A percentile compares a stretch with the other conserved stretches of the same genome.
Evolutionary conservation across 1,140 invertebrate genomes (phyloP).

Genomic region (Drosophila biarmipes): DNA sequence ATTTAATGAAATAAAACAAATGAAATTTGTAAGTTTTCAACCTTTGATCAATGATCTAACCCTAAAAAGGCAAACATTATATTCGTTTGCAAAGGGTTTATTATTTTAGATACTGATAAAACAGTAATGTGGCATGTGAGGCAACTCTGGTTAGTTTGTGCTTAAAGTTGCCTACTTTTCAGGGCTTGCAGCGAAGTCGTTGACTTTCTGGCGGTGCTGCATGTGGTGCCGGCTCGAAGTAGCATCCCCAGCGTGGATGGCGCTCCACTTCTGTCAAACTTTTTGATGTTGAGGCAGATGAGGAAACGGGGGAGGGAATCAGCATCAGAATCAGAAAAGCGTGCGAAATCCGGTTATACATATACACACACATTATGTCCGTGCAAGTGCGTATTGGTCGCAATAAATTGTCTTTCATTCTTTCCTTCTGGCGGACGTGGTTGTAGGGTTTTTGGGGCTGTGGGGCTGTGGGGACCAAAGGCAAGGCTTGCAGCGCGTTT

Average conservation of each 20-base stretch:
- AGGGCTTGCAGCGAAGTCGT: slow-evolving; percentile 26
- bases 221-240: slow-evolving; percentile 11
- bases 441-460: slow-evolving; percentile 11
- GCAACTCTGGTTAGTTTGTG: slow-evolving; percentile 5
- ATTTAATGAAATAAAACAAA: too few relatives aligned
- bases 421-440: slow-evolving; percentile 69
- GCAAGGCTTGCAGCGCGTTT: slow-evolving; percentile 66
- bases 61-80: too few relatives aligned
- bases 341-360: slow-evolving; percentile 47
- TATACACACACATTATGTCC: slow-evolving; percentile 28
- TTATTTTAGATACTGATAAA: not conserved
- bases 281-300: slow-evolving; percentile 62
- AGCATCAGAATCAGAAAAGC: slow-evolving; percentile 45
- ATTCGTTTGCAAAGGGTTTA: too few relatives aligned
- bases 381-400: slow-evolving; percentile 64
- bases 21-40: too few relatives aligned
- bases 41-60: too few relatives aligned
- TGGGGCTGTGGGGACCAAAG: slow-evolving; percentile 4
- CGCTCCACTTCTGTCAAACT: slow-evolving; percentile 75
- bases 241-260: slow-evolving; percentile 62
- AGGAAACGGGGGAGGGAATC: slow-evolving; percentile 27
- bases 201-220: slow-evolving; percentile 16
- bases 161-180: slow-evolving; percentile 37
- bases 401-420: slow-evolving; percentile 77
- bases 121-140: not conserved